Evolutionary conservation across 2,113 vertebrate species (phyloP).

Genomic region (Sylvilagus bachmani): DNA sequence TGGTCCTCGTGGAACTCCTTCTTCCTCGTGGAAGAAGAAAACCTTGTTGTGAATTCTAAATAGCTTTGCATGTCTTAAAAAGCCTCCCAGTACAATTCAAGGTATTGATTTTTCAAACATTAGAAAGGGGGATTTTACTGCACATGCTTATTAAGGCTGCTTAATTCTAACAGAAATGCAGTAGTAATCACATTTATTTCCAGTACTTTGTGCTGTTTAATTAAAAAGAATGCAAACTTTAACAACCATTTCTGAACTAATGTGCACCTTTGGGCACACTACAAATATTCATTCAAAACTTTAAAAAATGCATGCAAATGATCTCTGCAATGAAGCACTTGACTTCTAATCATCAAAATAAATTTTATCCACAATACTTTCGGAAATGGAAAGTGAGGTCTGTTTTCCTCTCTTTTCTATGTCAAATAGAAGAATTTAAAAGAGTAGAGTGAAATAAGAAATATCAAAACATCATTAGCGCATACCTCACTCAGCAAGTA

Average conservation of each 20-base stretch:
- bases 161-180: constrained; percentile 38
- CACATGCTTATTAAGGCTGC: constrained; percentile 29
- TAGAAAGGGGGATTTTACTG: neutral
- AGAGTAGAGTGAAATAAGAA: neutral
- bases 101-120: neutral
- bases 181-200: constrained; percentile 56
- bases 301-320: neutral
- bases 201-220: constrained; percentile 42
- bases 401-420: neutral
- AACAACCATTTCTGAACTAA: neutral
- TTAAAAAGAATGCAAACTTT: constrained; percentile 18
- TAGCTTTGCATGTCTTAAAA: neutral
- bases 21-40: neutral
- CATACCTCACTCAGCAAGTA: neutral
- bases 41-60: neutral
- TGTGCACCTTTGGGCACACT: neutral
- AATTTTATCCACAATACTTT: neutral
- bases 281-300: neutral
- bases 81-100: neutral
- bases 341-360: neutral
- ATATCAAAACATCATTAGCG: neutral
- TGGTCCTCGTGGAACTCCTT: neutral
- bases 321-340: neutral
- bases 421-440: neutral
- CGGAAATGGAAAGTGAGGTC: neutral